Evolutionary conservation across 2,888 invertebrate genomes (phyloP).

Genomic region (Rhagophthalmus giganteus): DNA sequence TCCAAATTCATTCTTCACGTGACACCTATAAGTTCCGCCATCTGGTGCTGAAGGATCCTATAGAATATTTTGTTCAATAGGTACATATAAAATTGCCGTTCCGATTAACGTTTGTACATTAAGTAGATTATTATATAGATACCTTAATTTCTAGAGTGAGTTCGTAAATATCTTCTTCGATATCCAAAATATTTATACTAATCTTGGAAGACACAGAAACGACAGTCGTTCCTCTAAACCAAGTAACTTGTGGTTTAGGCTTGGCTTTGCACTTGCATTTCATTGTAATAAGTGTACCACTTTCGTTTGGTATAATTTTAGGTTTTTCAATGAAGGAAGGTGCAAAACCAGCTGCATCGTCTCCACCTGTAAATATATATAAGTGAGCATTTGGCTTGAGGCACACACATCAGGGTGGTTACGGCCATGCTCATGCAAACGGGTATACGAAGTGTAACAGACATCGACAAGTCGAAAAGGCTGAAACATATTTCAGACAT

Average conservation of each 20-base stretch:
- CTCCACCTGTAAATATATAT: slow-evolving; percentile 72
- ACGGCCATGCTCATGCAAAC: slow-evolving; percentile 57
- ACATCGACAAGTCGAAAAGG: slow-evolving; percentile 27
- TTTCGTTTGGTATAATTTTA: slow-evolving; percentile 97
- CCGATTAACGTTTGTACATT: too few relatives aligned
- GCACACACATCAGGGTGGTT: slow-evolving; percentile 36
- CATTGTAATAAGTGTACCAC: slow-evolving; percentile 95
- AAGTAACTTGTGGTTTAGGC: slow-evolving; percentile 91
- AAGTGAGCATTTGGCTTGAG: slow-evolving; percentile 42
- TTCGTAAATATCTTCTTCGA: slow-evolving; percentile 86
- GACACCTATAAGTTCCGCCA: slow-evolving; percentile 89
- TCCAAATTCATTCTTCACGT: slow-evolving; percentile 93
- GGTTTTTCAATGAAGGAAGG: slow-evolving; percentile 99
- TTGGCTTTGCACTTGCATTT: slow-evolving; percentile 95
- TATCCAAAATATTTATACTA: slow-evolving; percentile 73
- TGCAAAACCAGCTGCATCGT: slow-evolving; percentile 89
- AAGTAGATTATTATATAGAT: too few relatives aligned
- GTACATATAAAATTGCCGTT: too few relatives aligned
- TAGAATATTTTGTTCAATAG: too few relatives aligned
- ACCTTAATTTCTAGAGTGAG: slow-evolving; percentile 81
- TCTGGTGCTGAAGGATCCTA: slow-evolving; percentile 81
- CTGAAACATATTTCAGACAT: slow-evolving; percentile 33
- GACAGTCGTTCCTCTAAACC: slow-evolving; percentile 89
- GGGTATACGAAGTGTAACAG: slow-evolving; percentile 29
- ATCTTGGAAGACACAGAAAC: slow-evolving; percentile 85